Evolutionary conservation across 2,113 vertebrate genomes (phyloP).

Genomic region (Oceanites oceanicus): DNA sequence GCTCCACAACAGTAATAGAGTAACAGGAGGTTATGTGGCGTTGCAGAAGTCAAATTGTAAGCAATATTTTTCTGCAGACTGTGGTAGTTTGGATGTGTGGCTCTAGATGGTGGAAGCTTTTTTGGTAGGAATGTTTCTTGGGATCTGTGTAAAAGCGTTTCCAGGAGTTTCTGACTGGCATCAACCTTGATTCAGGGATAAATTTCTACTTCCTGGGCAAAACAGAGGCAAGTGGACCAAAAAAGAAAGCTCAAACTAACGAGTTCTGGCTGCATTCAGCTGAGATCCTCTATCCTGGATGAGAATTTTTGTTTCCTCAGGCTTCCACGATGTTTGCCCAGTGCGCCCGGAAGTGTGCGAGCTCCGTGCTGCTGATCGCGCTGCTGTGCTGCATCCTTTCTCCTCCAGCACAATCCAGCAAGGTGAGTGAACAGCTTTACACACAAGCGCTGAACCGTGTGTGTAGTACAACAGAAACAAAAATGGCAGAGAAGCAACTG

Average conservation of each 20-base stretch:
- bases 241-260: not conserved
- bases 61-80: not conserved
- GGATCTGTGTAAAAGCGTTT: not conserved
- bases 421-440: conserved; percentile 55
- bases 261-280: not conserved
- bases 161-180: not conserved
- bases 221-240: not conserved
- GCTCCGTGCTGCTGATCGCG: conserved; percentile 23
- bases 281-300: not conserved
- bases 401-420: conserved; percentile 61
- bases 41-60: not conserved
- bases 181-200: not conserved
- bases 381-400: conserved; percentile 59
- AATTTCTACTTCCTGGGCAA: not conserved
- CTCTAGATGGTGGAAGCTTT: not conserved
- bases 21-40: not conserved
- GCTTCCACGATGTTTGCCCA: not conserved
- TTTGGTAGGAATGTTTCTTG: not conserved
- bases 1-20: not conserved
- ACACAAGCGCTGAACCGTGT: fast-evolving
- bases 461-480: not conserved
- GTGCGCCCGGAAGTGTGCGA: not conserved
- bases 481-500: not conserved
- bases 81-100: not conserved
- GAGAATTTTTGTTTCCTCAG: conserved; percentile 20